Conservation (phyloP, 2,888 invertebrate species). For the Operophtera brumata region DNA sequence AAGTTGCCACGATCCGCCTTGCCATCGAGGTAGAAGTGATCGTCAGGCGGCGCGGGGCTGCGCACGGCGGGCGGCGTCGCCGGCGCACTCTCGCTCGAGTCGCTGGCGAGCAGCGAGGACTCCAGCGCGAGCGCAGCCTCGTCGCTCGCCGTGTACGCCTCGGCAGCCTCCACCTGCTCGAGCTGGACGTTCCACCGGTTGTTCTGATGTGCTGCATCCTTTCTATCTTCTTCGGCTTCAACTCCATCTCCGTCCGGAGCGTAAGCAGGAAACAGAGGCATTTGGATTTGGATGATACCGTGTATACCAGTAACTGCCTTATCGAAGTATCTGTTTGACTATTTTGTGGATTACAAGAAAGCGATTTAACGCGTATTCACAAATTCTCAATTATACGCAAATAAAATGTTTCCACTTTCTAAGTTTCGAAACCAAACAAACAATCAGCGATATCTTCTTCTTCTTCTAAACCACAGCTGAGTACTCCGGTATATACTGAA, state of each 20-base stretch:
- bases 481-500: too few species aligned
- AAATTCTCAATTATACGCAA: too few species aligned
- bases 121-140: slow-evolving; percentile 35
- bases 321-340: too few species aligned
- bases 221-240: slow-evolving; percentile 19
- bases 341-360: too few species aligned
- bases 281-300: slow-evolving; percentile 30
- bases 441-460: too few species aligned
- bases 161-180: neutral
- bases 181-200: slow-evolving; percentile 1
- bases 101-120: slow-evolving; percentile 54
- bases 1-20: slow-evolving; percentile 79
- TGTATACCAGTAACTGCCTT: too few species aligned
- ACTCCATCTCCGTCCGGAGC: slow-evolving; percentile 28
- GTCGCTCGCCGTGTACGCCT: neutral
- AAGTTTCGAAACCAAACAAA: too few species aligned
- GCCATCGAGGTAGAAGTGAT: slow-evolving; percentile 82
- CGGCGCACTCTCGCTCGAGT: slow-evolving; percentile 38
- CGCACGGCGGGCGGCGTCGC: slow-evolving; percentile 10
- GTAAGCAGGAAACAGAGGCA: slow-evolving; percentile 60
- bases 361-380: too few species aligned
- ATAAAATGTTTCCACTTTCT: too few species aligned
- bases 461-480: too few species aligned
- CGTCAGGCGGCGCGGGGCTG: neutral
- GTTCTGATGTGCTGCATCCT: slow-evolving; percentile 36